Evolutionary conservation across 2,113 vertebrate genomes (phyloP), one percentile per base, ranked within the genome.

Genomic region (Coryphaenoides rupestris): DNA sequence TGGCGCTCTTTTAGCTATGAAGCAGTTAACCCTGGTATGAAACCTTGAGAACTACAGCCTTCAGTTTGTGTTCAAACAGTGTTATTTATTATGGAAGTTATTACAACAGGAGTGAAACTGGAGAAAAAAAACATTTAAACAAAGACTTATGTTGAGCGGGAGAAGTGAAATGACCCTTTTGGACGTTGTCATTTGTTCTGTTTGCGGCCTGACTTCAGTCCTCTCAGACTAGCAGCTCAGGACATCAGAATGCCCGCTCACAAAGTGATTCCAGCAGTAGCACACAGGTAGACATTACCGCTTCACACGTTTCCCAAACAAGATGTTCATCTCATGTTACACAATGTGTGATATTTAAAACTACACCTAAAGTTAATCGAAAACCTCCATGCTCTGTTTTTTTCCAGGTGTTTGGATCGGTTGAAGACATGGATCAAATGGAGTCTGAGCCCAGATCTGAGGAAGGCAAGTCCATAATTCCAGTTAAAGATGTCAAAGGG

Each of bases 251-350:
- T 14, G 50, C 85, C 9, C 84, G 86, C 53, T 90, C 95, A 63
- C 95, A 95, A 76, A 96, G 93, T 0, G 93, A 98, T 63, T 96
- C 95, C 87, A 96, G 93, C 89, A 90, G 90, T 80, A 93, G 93
- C 72, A 92, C 93, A 2, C 95, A 96, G 95, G 97, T 99, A 81
- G 56, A 63, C 55, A 59, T 22, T 12, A n/a, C 49, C n/a, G n/a
- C n/a, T 52, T n/a, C 15, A 49, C 16, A 12, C 16, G 46, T 15
- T 49, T 49, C 13, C 16, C 46, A 49, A 49, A 49, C 16, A 49
- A 52, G n/a, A 52, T 52, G 49, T 6, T 52, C 2, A 52, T 52
- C 16, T 40, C 2, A 40, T 40, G 33, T 40, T 13, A 40, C 13
- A 40, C 33, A 12, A 9, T 40, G 33, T 40, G 33, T 7, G 33